phyloP scores from a whole-genome alignment of 2,113 vertebrate species.

The Acanthochromis polyacanthus region DNA sequence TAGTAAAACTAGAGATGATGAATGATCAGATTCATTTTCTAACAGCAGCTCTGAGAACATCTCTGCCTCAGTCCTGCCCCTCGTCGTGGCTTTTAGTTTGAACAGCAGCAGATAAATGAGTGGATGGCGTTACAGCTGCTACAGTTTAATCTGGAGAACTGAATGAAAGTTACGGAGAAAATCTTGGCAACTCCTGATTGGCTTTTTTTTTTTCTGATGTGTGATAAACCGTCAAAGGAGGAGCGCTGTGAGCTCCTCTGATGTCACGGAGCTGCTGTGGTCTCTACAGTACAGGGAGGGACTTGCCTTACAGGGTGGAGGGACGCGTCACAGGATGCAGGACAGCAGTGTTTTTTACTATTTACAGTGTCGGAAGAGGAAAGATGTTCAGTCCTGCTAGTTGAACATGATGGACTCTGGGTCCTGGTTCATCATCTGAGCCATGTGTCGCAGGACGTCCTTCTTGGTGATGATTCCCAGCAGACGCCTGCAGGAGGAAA shows the following conservation, averaged over 20 bases:
- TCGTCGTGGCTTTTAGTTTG: neutral
- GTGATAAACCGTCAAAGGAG: no score
- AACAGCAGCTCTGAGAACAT: no score
- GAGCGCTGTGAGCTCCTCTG: no score
- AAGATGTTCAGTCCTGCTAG: constrained; percentile 67
- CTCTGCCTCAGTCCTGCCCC: neutral
- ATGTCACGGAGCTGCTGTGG: neutral
- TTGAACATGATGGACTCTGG: constrained; percentile 99
- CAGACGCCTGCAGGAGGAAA: constrained; percentile 74
- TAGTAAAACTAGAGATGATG: no score
- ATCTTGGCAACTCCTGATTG: no score
- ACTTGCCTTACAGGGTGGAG: constrained; percentile 13
- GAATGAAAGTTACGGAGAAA: no score
- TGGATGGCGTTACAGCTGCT: no score
- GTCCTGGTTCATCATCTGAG: constrained; percentile 99
- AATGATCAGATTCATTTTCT: no score
- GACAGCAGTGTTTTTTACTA: constrained; percentile 32
- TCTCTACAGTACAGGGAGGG: neutral
- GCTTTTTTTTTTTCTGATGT: no score
- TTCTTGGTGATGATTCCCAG: constrained; percentile 94
- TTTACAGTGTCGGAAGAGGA: constrained; percentile 7
- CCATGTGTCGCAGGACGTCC: constrained; percentile 98
- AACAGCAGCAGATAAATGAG: constrained; percentile 1
- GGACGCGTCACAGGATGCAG: constrained; percentile 34
- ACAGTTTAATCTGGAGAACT: no score